Evolutionary conservation across 2,888 invertebrate genomes (phyloP).

Genomic region (Timema podura): DNA sequence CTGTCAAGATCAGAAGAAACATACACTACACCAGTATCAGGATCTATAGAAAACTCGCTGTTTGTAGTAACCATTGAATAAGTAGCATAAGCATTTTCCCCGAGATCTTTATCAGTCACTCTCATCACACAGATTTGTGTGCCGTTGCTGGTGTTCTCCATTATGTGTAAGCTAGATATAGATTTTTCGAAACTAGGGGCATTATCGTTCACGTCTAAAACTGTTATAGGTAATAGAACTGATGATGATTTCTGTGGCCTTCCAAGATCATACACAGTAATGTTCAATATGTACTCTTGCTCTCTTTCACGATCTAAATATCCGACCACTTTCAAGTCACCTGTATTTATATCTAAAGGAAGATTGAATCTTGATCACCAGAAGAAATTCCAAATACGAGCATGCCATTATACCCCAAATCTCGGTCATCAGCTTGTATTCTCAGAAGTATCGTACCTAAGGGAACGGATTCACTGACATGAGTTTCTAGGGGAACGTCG

Average conservation of each 20-base stretch:
- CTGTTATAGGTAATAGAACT: conserved; percentile 69
- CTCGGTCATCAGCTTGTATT: conserved; percentile 75
- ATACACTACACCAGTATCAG: conserved; percentile 67
- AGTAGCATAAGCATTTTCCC: conserved; percentile 71
- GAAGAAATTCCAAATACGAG: conserved; percentile 83
- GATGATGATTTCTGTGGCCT: conserved; percentile 75
- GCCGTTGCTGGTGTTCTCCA: conserved; percentile 81
- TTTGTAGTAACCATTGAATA: conserved; percentile 72
- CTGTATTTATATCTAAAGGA: conserved; percentile 81
- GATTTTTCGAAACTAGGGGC: conserved; percentile 80
- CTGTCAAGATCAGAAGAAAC: conserved; percentile 77
- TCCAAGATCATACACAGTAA: conserved; percentile 83
- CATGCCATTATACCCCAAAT: conserved; percentile 88
- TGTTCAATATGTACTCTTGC: conserved; percentile 75
- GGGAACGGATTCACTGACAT: conserved; percentile 79
- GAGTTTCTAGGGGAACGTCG: conserved; percentile 75
- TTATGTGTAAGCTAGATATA: conserved; percentile 75
- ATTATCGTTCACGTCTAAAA: conserved; percentile 89
- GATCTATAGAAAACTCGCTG: conserved; percentile 74
- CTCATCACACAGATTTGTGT: conserved; percentile 79
- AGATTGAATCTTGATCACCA: conserved; percentile 80
- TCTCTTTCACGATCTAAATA: conserved; percentile 85
- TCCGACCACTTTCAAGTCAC: conserved; percentile 80
- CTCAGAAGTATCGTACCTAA: conserved; percentile 69
- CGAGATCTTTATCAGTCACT: conserved; percentile 80